Conservation (phyloP, 2,888 invertebrate genomes). For the Celastrina argiolus region DNA sequence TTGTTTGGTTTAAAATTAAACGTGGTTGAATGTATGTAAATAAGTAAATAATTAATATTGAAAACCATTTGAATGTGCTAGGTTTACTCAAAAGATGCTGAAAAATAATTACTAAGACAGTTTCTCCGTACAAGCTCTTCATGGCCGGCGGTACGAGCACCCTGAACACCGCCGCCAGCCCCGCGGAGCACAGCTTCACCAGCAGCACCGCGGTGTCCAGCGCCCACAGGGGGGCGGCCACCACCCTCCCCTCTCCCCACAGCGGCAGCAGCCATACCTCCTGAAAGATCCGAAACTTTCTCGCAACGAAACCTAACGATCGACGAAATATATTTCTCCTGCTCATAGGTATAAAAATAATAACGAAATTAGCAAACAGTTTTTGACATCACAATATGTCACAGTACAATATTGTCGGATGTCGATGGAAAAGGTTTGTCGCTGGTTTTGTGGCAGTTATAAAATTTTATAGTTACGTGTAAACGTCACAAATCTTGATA, state of each 20-base stretch:
- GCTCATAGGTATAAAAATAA: constrained; percentile 52
- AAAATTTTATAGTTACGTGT: too few relatives aligned
- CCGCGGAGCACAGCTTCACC: constrained; percentile 59
- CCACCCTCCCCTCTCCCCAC: constrained; percentile 62
- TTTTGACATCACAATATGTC: constrained; percentile 12
- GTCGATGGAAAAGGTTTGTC: neutral
- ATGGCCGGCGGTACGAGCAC: constrained; percentile 56
- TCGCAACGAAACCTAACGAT: constrained; percentile 51
- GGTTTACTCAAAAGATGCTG: neutral
- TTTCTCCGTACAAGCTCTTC: constrained; percentile 68
- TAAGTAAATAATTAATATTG: too few relatives aligned
- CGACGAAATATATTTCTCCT: constrained; percentile 58
- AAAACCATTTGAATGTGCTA: too few relatives aligned
- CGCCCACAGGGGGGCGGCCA: constrained; percentile 57
- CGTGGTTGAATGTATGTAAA: too few relatives aligned
- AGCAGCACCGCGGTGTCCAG: constrained; percentile 59
- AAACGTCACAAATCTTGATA: too few relatives aligned
- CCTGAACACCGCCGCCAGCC: constrained; percentile 48
- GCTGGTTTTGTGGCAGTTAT: too few relatives aligned
- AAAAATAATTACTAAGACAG: constrained; percentile 53
- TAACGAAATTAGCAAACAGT: constrained; percentile 26
- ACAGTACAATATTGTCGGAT: neutral
- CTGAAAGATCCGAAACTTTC: constrained; percentile 60
- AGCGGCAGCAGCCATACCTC: constrained; percentile 68
- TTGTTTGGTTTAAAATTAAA: too few relatives aligned